phyloP scores from a whole-genome alignment of 2,113 vertebrate genomes.

The Gasterosteus aculeatus region DNA sequence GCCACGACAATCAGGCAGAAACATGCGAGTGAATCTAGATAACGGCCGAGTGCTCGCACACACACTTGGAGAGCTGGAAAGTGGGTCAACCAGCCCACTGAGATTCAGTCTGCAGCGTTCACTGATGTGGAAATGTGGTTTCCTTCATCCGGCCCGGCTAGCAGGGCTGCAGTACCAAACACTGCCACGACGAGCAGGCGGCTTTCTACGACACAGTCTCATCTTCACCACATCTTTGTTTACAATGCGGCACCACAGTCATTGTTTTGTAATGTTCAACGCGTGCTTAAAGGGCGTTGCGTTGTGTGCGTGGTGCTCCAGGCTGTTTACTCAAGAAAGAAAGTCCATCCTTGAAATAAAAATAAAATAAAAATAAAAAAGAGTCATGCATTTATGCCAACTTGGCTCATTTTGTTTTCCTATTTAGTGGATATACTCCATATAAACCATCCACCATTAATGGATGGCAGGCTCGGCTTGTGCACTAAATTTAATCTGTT shows the following conservation, averaged over 20 bases:
- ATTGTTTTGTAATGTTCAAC: slow-evolving; percentile 5
- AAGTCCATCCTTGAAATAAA: neutral
- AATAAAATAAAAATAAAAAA: neutral
- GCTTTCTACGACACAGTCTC: slow-evolving; percentile 17
- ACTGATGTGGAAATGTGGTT: slow-evolving; percentile 72
- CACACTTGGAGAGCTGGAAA: slow-evolving; percentile 64
- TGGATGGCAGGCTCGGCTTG: neutral
- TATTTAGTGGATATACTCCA: neutral
- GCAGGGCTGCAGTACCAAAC: slow-evolving; percentile 48
- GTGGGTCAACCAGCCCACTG: slow-evolving; percentile 74
- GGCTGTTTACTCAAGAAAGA: neutral
- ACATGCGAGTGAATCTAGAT: slow-evolving; percentile 50
- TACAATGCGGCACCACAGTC: neutral
- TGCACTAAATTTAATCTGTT: neutral
- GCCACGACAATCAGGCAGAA: slow-evolving; percentile 15
- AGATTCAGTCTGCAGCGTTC: slow-evolving; percentile 73
- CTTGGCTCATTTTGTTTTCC: neutral
- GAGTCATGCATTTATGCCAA: neutral
- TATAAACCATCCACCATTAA: neutral
- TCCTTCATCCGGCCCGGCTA: slow-evolving; percentile 53
- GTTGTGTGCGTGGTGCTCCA: neutral
- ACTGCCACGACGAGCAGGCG: slow-evolving; percentile 30
- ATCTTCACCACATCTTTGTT: slow-evolving; percentile 7
- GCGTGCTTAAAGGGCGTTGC: neutral
- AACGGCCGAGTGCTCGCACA: slow-evolving; percentile 51